Percentiles rank a stretch among this genome's conserved stretches.
Conservation (phyloP, 2,113 vertebrate genomes). For the Chloroceryle aenea region DNA sequence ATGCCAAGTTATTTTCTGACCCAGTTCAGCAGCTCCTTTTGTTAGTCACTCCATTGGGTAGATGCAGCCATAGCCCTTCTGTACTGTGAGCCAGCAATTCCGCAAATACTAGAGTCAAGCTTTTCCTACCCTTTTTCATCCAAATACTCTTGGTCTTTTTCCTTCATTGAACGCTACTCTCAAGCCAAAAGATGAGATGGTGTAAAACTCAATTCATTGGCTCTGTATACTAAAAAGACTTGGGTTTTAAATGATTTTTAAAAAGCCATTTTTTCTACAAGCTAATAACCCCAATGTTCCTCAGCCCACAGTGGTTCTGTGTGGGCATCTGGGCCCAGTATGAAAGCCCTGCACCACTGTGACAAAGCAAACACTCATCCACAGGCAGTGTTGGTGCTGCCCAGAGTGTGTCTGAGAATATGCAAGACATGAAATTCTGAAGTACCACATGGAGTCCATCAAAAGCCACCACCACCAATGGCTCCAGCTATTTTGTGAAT, state of each 20-base stretch:
- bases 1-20: background rate
- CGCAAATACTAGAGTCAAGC: background rate
- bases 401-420: rapidly evolving
- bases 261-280: background rate
- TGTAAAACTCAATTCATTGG: background rate
- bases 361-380: background rate
- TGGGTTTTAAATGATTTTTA: background rate
- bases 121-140: background rate
- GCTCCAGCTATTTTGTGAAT: background rate
- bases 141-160: background rate
- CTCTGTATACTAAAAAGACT: background rate
- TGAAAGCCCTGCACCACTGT: background rate
- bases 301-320: background rate
- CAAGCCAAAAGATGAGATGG: background rate
- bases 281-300: background rate
- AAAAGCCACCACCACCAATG: background rate
- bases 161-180: background rate
- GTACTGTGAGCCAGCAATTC: background rate
- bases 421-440: rapidly evolving
- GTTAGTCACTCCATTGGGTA: background rate
- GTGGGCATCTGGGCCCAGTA: rapidly evolving
- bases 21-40: background rate
- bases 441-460: rapidly evolving
- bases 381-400: background rate
- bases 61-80: background rate